A percentile compares a stretch with the other conserved stretches of the same genome.
Evolutionary conservation across 2,113 vertebrate genomes (phyloP).

Genomic region (Bufo bufo): DNA sequence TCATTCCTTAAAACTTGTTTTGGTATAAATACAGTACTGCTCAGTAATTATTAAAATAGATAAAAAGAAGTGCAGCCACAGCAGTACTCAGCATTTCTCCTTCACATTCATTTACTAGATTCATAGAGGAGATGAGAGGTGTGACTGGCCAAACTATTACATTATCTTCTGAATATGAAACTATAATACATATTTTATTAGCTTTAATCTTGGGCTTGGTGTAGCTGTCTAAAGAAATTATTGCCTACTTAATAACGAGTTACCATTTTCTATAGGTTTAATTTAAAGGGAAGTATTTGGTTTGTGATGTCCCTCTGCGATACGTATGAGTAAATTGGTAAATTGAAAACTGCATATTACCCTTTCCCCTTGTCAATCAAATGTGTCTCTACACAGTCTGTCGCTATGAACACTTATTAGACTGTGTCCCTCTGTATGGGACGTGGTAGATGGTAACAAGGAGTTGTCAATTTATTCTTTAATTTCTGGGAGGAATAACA

Average conservation of each 20-base stretch:
- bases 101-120: background rate
- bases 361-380: no score
- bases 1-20: constrained; percentile 32
- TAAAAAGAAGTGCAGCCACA: constrained; percentile 25
- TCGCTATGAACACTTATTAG: no score
- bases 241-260: background rate
- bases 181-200: background rate
- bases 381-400: no score
- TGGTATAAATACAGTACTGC: constrained; percentile 24
- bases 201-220: background rate
- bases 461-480: no score
- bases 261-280: background rate
- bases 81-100: background rate
- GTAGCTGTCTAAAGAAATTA: background rate
- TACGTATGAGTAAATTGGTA: no score
- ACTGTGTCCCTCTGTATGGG: no score
- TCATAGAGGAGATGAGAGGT: background rate
- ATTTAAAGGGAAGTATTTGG: background rate
- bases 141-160: background rate
- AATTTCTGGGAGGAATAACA: no score
- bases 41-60: constrained; percentile 41
- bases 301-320: no score
- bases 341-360: no score
- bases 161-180: background rate
- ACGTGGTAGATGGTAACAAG: no score